phyloP scores from a whole-genome alignment of 1,140 invertebrate genomes.

The Conus betulinus region DNA sequence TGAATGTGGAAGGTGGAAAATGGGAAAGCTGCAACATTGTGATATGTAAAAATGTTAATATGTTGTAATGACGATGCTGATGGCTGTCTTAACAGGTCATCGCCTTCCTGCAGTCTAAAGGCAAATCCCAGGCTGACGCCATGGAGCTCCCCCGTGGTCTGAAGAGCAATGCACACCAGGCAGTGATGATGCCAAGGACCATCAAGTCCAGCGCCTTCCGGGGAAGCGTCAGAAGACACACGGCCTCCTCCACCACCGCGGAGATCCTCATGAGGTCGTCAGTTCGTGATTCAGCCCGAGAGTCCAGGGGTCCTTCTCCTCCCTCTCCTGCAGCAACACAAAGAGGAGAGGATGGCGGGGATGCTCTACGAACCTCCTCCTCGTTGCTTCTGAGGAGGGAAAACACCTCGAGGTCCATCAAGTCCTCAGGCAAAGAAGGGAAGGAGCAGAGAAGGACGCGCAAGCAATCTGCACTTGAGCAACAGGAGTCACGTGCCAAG shows the following conservation, averaged over 20 bases:
- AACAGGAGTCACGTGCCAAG: neutral
- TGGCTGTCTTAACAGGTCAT: slow-evolving; percentile 44
- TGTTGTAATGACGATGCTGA: too few relatives aligned
- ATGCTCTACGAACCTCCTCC: neutral
- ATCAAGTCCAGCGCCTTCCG: neutral
- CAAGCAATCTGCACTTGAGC: neutral
- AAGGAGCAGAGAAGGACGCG: neutral
- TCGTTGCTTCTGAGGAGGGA: neutral
- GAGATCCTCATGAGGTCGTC: neutral
- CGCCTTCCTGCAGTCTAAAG: slow-evolving; percentile 33
- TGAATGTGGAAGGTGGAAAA: too few relatives aligned
- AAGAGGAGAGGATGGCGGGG: neutral
- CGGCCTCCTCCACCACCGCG: slow-evolving; percentile 13
- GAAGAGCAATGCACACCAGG: neutral
- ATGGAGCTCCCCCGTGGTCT: slow-evolving; percentile 22
- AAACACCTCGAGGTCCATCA: neutral
- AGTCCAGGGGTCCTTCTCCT: neutral
- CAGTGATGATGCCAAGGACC: neutral
- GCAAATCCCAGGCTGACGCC: slow-evolving; percentile 22
- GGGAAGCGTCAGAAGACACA: neutral
- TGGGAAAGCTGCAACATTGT: too few relatives aligned
- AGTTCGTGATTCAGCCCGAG: too few relatives aligned
- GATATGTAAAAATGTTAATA: too few relatives aligned
- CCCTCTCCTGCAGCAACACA: neutral
- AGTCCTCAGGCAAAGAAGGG: neutral